Evolutionary conservation across 2,888 invertebrate genomes (phyloP).

Genomic region (Anthoptus insignis): DNA sequence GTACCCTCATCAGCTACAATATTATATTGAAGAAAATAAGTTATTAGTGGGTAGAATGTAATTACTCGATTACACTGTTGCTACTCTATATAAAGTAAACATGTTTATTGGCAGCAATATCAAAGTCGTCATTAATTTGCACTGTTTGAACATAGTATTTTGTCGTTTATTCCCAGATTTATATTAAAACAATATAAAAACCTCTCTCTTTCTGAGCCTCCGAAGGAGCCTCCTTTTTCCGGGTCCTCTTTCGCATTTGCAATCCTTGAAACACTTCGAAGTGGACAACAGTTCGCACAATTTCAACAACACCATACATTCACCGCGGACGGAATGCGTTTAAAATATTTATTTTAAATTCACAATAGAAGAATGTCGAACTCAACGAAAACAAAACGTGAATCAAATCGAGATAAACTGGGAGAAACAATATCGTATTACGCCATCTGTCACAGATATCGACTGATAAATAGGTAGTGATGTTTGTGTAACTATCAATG

Average conservation of each 20-base stretch:
- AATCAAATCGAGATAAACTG: conserved; percentile 52
- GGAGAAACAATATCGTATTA: conserved; percentile 56
- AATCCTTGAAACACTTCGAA: conserved; percentile 75
- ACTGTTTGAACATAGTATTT: too few relatives aligned
- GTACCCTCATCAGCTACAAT: conserved; percentile 6
- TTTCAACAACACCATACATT: conserved; percentile 72
- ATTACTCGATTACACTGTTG: too few relatives aligned
- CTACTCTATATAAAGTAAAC: too few relatives aligned
- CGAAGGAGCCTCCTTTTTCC: conserved; percentile 80
- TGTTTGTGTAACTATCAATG: conserved; percentile 79
- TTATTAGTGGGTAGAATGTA: not conserved
- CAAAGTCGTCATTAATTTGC: too few relatives aligned
- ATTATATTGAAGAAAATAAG: not conserved
- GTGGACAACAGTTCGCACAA: conserved; percentile 80
- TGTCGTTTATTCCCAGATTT: too few relatives aligned
- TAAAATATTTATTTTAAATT: conserved; percentile 25
- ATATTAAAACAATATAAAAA: conserved; percentile 38
- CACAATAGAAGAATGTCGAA: conserved; percentile 55
- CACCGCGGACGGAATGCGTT: conserved; percentile 18
- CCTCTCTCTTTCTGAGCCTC: conserved; percentile 69
- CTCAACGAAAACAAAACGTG: conserved; percentile 50
- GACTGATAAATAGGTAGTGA: conserved; percentile 69
- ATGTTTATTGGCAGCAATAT: too few relatives aligned
- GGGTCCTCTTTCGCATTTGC: conserved; percentile 84
- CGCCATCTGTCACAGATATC: conserved; percentile 75